A percentile compares a stretch with the other conserved stretches of the same genome.
phyloP scores from a whole-genome alignment of 92 coral and sea anemone genomes.

The Metridium senile region DNA sequence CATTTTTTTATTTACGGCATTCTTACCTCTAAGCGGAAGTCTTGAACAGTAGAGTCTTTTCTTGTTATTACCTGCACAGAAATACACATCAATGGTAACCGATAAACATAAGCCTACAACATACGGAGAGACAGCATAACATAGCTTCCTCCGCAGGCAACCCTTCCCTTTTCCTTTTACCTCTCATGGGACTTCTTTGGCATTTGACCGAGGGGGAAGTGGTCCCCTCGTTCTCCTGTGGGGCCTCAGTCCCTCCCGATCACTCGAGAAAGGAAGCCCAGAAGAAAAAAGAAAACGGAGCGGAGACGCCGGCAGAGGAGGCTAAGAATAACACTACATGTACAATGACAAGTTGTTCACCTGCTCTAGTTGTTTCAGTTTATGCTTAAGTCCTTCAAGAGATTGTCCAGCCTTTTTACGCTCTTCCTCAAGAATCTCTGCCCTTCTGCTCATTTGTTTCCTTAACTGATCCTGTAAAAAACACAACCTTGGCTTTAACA shows the following conservation, averaged over 20 bases:
- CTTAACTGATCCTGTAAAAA: constrained; percentile 61
- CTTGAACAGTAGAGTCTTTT: constrained; percentile 66
- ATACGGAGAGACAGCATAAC: too few relatives aligned
- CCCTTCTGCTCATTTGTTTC: constrained; percentile 73
- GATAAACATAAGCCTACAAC: background rate
- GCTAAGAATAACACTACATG: too few relatives aligned
- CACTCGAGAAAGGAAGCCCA: background rate
- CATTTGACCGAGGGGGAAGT: too few relatives aligned
- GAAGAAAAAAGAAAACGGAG: background rate
- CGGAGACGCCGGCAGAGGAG: too few relatives aligned
- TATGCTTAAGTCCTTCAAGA: constrained; percentile 68
- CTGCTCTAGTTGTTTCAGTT: constrained; percentile 70
- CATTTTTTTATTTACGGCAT: background rate
- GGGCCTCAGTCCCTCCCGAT: too few relatives aligned
- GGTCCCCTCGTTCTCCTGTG: too few relatives aligned
- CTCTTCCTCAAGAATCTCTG: constrained; percentile 69
- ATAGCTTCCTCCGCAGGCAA: too few relatives aligned
- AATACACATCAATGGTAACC: background rate
- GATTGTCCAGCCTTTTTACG: constrained; percentile 69
- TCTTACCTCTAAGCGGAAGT: constrained; percentile 69
- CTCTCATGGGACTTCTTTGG: background rate
- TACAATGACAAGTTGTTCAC: too few relatives aligned
- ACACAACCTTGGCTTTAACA: too few relatives aligned
- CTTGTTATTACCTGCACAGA: constrained; percentile 85
- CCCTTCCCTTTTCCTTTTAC: too few relatives aligned